These are phyloP conservation scores for Myotis myotis DNA, from an alignment of 2,797 vertebrate genomes.

Conservation along the genomic window DNA sequence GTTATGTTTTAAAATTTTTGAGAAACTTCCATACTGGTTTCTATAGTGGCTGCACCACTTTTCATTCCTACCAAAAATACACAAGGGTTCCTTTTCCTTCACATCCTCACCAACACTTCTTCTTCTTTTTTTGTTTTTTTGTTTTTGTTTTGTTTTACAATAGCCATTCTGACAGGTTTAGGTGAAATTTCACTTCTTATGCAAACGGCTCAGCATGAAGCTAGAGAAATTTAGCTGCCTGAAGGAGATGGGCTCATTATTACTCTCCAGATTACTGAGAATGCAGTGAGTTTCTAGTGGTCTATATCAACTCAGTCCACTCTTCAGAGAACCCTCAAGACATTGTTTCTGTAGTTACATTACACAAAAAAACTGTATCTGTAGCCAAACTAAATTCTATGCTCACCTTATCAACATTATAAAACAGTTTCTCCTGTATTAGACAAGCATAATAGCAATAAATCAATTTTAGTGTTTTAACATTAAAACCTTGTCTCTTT, in stretches of 20 bases:
- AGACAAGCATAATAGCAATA: slow-evolving; percentile 63
- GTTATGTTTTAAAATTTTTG: neutral
- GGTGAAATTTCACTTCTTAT: neutral
- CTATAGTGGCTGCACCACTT: neutral
- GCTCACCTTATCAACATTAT: slow-evolving; percentile 57
- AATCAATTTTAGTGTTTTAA: slow-evolving; percentile 68
- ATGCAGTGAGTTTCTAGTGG: neutral
- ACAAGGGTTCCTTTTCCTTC: neutral
- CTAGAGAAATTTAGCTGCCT: neutral
- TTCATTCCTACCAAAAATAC: neutral
- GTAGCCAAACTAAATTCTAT: neutral
- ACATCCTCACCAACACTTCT: neutral
- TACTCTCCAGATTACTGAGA: neutral
- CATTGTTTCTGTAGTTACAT: neutral
- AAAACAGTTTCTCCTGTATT: slow-evolving; percentile 45
- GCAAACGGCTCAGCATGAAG: neutral
- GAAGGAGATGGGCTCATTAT: neutral
- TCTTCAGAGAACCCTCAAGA: neutral
- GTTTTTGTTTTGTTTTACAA: neutral
- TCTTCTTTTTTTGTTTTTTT: too few relatives aligned
- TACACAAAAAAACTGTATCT: neutral
- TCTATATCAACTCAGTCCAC: neutral
- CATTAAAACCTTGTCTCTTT: slow-evolving; percentile 73
- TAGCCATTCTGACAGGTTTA: neutral
- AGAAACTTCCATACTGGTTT: neutral